These are phyloP conservation scores for Eurypyga helias DNA, from an alignment of 2,113 vertebrate species.

Conservation along the genomic window DNA sequence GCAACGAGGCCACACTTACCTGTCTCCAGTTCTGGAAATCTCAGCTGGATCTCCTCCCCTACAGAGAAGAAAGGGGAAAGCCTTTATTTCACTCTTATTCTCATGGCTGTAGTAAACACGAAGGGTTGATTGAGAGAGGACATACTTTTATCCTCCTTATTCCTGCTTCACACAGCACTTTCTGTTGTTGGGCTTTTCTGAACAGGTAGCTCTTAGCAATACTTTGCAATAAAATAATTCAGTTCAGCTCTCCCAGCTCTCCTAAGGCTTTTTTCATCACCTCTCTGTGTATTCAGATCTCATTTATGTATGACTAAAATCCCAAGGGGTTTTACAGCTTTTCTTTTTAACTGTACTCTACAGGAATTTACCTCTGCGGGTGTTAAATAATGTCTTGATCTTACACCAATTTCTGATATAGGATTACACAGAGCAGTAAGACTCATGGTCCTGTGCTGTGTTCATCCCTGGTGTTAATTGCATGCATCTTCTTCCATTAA, in stretches of 20 bases:
- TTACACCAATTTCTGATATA: neutral
- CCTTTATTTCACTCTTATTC: neutral
- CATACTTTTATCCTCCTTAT: neutral
- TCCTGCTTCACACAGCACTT: neutral
- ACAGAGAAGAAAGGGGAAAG: neutral
- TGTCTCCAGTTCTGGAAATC: neutral
- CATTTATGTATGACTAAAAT: neutral
- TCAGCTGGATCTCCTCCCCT: neutral
- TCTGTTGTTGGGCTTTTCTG: neutral
- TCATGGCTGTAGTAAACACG: neutral
- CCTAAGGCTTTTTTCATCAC: neutral
- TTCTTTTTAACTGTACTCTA: neutral
- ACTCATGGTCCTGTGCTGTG: neutral
- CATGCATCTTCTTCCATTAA: neutral
- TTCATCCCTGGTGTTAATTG: neutral
- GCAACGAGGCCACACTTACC: neutral
- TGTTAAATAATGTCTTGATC: neutral
- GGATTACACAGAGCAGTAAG: neutral
- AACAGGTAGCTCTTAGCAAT: neutral
- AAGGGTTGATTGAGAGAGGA: neutral
- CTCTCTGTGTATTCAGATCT: neutral
- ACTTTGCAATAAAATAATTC: neutral
- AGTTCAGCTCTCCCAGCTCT: neutral
- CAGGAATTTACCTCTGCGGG: neutral
- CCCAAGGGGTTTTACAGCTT: neutral